Base-by-base conservation (phyloP, 2,113 vertebrate species). In the Oncorhynchus tshawytscha region DNA sequence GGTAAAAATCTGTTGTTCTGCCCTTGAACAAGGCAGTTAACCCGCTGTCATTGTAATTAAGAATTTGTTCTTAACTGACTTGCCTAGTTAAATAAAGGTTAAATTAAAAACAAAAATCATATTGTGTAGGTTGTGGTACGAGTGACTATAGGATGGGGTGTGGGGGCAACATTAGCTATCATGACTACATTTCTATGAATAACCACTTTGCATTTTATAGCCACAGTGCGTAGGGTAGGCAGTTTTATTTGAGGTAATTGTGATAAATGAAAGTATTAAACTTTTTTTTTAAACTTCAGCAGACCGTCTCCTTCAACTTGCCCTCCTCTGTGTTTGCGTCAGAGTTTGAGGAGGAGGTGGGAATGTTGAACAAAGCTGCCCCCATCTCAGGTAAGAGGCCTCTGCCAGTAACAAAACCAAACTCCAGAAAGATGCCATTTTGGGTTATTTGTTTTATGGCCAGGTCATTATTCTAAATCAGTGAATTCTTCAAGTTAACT, bases 281-380 rank as follows among this genome's bases (percentile, higher is more conserved):
- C 2, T 13, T 70, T 8, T 12, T 66, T 9, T 70, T 57, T 3
- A 77, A 6, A 81, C 49, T 75, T 51, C 51, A 79, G n/a, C 86
- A 99, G 97, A 91, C 77, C 5, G 77, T 91, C 2, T 90, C 92
- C 57, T 95, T 99, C 91, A 95, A 95, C 2, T 92, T 99, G 79
- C 98, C 97, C 9, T 99, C 98, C 0, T 99, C 98, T 0, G 97
- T 99, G 70, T 99, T 99, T 80, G 98, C 98, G 39, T 96, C 98
- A 0, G 96, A 97, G 82, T 99, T 99, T 91, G 98, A 99, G 84
- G 98, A 99, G 85, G 94, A 96, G 71, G 94, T 98, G 20, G 98
- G 98, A 71, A 90, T 99, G 22, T 93, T 99, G 89, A 99, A 99
- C 90, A 99, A 99, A 95, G 98, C 98, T 20, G 98, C 97, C 83